Evolutionary conservation across 2,888 invertebrate species (phyloP), one percentile per base, ranked within the genome.

Genomic region (Drosophila macrospina): DNA sequence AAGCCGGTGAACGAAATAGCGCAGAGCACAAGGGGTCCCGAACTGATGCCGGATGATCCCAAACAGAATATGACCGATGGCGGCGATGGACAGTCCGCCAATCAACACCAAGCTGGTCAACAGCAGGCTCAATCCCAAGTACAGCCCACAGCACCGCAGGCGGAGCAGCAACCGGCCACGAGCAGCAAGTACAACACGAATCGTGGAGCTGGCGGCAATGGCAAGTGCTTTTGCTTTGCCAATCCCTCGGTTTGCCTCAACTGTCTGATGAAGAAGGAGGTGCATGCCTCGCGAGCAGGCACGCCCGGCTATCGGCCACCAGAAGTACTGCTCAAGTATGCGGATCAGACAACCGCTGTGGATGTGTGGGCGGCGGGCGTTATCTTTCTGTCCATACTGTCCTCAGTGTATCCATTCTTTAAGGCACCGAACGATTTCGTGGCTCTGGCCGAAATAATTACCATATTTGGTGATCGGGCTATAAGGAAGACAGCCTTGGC

Each of bases 331-430:
- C 93, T 98, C 30, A 97, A 97, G 92, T 95, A 94, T 91, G 93
- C 94, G n/a, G 93, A 94, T 68, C 98, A 98, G 93, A 95, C 95
- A 32, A 95, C 96, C 85, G 96, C 96, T 69, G 96, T 98, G 76
- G 98, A 98, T 93, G 93, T 97, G 84, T 98, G 98, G 98, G 96
- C 98, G 50, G 94, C 95, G 42, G 98, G 98, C 63, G 95, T 98
- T 51, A 97, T 98, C 80, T 94, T 98, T 89, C 93, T 96, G 5
- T 95, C 95, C 52, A 93, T 97, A 75, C 93, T 98, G 36, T 95
- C 96, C 80, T 95, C 95, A 41, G 95, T 97, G 10, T 97, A 96
- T 93, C 97, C 97, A 54, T 96, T 98, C 91, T 96, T 98, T 91
- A 95, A 96, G 83, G 96, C 97, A 20, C 94, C 95, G 32, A 97